phyloP scores from a whole-genome alignment of 53 echinoderm and acorn worm genomes.

The Holothuria scabra region DNA sequence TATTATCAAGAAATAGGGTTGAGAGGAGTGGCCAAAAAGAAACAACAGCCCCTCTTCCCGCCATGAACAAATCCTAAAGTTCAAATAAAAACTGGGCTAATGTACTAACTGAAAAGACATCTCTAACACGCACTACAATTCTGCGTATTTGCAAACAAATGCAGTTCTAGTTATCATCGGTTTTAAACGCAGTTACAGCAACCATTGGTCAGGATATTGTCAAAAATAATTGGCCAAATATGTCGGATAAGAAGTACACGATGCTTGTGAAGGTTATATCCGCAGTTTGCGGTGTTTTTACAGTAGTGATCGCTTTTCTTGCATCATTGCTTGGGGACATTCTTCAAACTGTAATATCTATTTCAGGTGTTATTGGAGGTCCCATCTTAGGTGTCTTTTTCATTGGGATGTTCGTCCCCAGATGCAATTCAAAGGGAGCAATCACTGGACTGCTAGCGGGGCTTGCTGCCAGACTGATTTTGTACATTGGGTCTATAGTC shows the following conservation, averaged over 20 bases:
- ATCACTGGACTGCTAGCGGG: background rate
- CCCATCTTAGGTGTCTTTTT: background rate
- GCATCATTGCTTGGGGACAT: slow-evolving; percentile 11
- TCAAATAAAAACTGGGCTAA: no score
- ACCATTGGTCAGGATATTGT: slow-evolving; percentile 23
- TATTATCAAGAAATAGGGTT: no score
- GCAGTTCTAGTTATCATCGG: no score
- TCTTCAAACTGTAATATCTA: background rate
- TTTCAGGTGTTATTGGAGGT: background rate
- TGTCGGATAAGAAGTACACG: background rate
- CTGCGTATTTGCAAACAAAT: no score
- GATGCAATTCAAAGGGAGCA: background rate
- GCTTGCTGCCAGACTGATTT: background rate
- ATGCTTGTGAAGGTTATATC: background rate
- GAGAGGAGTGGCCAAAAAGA: no score
- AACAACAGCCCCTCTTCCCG: no score
- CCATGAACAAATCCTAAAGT: no score
- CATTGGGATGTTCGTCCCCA: background rate
- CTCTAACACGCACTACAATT: no score
- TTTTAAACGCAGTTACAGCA: background rate
- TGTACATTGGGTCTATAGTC: slow-evolving; percentile 2
- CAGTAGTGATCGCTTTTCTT: background rate
- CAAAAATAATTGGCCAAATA: background rate
- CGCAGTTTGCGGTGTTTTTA: background rate
- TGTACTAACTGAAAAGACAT: no score